phyloP scores from a whole-genome alignment of 2,797 vertebrate species.

The Harpagifer antarcticus region DNA sequence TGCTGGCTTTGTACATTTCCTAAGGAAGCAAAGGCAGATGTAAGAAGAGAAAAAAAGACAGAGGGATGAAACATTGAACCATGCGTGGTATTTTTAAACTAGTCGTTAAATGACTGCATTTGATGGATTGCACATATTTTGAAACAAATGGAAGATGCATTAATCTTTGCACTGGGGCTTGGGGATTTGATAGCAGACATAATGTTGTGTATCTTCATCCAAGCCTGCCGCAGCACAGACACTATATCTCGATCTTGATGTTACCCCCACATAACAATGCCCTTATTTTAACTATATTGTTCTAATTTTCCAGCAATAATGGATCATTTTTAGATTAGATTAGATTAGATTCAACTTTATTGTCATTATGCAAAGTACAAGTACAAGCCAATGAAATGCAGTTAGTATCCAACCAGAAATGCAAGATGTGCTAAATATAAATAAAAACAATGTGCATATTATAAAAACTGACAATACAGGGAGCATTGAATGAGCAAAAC shows the following conservation, averaged over 20 bases:
- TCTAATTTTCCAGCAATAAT: constrained; percentile 52
- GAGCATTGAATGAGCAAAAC: no score
- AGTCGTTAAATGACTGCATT: constrained; percentile 66
- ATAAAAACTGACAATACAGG: no score
- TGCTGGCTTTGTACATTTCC: constrained; percentile 95
- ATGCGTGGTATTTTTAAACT: constrained; percentile 69
- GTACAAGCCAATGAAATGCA: no score
- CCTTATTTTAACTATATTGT: constrained; percentile 42
- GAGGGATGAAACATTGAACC: constrained; percentile 67
- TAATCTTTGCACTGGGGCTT: constrained; percentile 68
- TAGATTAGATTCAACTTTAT: no score
- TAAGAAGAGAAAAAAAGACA: constrained; percentile 10
- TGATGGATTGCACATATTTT: constrained; percentile 73
- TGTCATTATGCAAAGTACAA: no score
- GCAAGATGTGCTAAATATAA: no score
- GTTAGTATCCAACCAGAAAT: no score
- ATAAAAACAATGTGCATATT: no score
- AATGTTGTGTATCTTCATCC: constrained; percentile 70
- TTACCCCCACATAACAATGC: constrained; percentile 6
- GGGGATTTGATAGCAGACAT: constrained; percentile 65
- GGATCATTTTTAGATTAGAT: constrained; percentile 14
- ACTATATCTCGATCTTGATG: constrained; percentile 29
- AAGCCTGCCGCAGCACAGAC: constrained; percentile 9
- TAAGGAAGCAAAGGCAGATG: constrained; percentile 62
- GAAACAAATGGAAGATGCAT: constrained; percentile 63